These are phyloP conservation scores for Pimephales promelas DNA, from an alignment of 2,113 vertebrate species.

Conservation along the genomic window DNA sequence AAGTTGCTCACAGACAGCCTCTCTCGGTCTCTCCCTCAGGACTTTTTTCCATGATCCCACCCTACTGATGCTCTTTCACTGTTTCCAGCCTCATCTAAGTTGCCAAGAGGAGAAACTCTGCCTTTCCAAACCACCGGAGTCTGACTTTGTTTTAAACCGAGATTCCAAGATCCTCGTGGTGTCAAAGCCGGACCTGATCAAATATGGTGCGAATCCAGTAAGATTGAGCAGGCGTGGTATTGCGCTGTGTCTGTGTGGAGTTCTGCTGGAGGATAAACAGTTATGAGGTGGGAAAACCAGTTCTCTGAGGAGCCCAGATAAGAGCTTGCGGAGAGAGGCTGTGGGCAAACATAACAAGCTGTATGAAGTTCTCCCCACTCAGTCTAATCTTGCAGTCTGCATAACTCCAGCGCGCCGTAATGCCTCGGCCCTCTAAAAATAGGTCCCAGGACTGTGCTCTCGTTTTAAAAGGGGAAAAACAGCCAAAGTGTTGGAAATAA, in stretches of 20 bases:
- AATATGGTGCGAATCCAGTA: conserved; percentile 37
- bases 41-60: conserved; percentile 59
- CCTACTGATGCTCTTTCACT: conserved; percentile 40
- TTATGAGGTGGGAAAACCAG: conserved; percentile 41
- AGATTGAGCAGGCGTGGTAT: conserved; percentile 31
- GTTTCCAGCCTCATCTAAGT: conserved; percentile 49
- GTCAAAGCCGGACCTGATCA: conserved; percentile 44
- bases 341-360: conserved; percentile 48
- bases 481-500: conserved; percentile 42
- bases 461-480: conserved; percentile 62
- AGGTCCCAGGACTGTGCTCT: conserved; percentile 63
- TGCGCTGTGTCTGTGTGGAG: conserved; percentile 37
- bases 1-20: conserved; percentile 1
- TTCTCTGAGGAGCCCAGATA: conserved; percentile 24
- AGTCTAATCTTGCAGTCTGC: conserved; percentile 57
- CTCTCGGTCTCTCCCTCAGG: not conserved
- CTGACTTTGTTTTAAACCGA: conserved; percentile 54
- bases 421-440: conserved; percentile 74
- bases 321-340: conserved; percentile 11
- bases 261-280: conserved; percentile 39
- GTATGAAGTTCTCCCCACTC: conserved; percentile 55
- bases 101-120: conserved; percentile 49
- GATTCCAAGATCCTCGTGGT: conserved; percentile 53
- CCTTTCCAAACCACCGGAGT: conserved; percentile 49
- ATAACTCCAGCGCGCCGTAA: conserved; percentile 66